Percentiles rank a stretch among this genome's conserved stretches.
phyloP scores from a whole-genome alignment of 2,797 vertebrate species.

The Tragelaphus eurycerus region DNA sequence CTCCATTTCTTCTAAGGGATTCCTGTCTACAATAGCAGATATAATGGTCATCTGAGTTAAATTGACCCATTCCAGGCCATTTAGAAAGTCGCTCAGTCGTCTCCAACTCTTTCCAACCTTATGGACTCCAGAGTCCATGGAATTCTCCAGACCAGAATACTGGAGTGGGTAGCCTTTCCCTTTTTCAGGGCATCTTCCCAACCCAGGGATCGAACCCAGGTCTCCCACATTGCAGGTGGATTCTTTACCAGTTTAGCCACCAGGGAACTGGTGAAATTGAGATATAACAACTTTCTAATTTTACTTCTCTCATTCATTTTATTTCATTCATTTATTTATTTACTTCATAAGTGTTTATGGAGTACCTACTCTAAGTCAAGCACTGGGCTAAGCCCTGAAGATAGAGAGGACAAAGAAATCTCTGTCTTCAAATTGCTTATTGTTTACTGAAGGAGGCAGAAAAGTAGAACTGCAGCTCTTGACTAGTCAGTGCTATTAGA shows the following conservation, averaged over 20 bases:
- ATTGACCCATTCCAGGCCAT: no score
- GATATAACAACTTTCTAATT: not conserved
- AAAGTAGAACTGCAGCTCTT: not conserved
- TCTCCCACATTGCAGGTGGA: not conserved
- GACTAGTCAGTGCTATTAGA: not conserved
- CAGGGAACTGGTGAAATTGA: not conserved
- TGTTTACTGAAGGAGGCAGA: not conserved
- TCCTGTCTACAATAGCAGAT: no score
- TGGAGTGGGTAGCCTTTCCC: not conserved
- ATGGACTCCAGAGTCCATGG: not conserved
- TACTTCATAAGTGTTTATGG: not conserved
- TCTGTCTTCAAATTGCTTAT: not conserved
- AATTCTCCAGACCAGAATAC: not conserved
- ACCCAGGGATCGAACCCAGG: not conserved
- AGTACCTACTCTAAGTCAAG: not conserved
- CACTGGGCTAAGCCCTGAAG: not conserved
- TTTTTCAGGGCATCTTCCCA: not conserved
- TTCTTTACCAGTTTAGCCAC: not conserved
- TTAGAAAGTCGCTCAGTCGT: not conserved
- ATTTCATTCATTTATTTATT: constrained; percentile 21
- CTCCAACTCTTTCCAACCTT: not conserved
- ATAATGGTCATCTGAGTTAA: no score
- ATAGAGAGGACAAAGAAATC: not conserved
- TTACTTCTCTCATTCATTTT: constrained; percentile 22
- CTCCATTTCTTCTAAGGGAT: no score